These are phyloP conservation scores for Aplysia californica DNA, from an alignment of 1,140 invertebrate species.

Conservation along the genomic window DNA sequence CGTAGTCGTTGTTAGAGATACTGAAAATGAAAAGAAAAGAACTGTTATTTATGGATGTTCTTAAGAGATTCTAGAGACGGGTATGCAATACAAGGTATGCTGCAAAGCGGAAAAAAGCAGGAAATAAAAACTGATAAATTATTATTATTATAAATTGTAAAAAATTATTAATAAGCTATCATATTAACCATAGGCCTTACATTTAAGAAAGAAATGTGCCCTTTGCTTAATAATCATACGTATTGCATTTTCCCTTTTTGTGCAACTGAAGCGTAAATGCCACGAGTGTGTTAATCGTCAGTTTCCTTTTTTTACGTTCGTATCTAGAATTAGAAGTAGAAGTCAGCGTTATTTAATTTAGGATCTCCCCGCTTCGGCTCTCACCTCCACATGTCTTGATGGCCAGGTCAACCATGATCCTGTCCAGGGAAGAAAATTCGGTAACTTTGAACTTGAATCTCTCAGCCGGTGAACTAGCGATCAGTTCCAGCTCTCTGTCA, in stretches of 20 bases:
- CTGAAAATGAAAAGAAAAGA: neutral
- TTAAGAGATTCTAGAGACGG: neutral
- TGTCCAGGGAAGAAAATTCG: constrained; percentile 35
- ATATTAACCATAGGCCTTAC: neutral
- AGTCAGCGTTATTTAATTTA: too few relatives aligned
- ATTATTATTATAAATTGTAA: too few relatives aligned
- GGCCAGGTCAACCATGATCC: constrained; percentile 36
- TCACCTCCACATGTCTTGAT: constrained; percentile 46
- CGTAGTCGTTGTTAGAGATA: neutral
- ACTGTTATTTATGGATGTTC: neutral
- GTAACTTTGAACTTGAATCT: constrained; percentile 42
- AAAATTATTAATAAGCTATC: neutral
- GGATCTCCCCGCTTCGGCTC: too few relatives aligned
- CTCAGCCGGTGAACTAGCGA: constrained; percentile 36
- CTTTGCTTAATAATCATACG: too few relatives aligned
- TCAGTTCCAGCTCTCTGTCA: constrained; percentile 36
- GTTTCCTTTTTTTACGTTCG: too few relatives aligned
- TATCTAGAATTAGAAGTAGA: too few relatives aligned
- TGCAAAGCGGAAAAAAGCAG: neutral
- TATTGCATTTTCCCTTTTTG: too few relatives aligned
- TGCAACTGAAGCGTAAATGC: too few relatives aligned
- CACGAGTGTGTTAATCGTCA: too few relatives aligned
- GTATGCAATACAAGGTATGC: neutral
- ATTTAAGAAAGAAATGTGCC: neutral
- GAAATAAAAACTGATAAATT: too few relatives aligned